These are phyloP conservation scores for Chaetodon auriga DNA, from an alignment of 2,113 vertebrate genomes.

Conservation along the genomic window DNA sequence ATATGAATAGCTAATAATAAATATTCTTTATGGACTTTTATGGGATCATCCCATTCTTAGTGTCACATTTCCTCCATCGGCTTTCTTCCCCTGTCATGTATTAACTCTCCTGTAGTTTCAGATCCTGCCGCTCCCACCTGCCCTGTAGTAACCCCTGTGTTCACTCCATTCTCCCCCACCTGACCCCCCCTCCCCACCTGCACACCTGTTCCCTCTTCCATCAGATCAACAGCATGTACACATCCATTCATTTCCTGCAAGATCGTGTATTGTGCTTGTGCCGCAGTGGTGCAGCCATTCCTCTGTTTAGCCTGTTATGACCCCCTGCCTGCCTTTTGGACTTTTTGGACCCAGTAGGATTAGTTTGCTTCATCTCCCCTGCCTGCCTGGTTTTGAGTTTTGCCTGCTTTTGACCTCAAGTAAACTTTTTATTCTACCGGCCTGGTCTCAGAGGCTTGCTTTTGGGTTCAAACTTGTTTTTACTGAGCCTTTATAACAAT, in stretches of 20 bases:
- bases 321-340: neutral
- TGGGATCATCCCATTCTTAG: no score
- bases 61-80: neutral
- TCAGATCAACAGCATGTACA: neutral
- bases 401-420: neutral
- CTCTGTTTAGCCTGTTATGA: neutral
- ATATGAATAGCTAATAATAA: neutral
- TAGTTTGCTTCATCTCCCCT: neutral
- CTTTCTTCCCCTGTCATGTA: neutral
- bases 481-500: neutral
- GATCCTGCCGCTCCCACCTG: neutral
- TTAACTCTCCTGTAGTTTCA: neutral
- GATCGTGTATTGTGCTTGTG: neutral
- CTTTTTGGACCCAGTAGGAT: neutral
- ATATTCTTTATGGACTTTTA: neutral
- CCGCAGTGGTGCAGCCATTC: neutral
- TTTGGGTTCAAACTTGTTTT: neutral
- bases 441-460: neutral
- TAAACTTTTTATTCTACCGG: neutral
- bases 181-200: neutral
- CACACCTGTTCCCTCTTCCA: constrained; percentile 1
- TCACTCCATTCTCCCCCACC: neutral
- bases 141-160: neutral
- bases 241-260: neutral
- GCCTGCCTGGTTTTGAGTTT: neutral